Conservation (phyloP, 2,113 vertebrate genomes). For the Cyphomyrus plagiostoma region DNA sequence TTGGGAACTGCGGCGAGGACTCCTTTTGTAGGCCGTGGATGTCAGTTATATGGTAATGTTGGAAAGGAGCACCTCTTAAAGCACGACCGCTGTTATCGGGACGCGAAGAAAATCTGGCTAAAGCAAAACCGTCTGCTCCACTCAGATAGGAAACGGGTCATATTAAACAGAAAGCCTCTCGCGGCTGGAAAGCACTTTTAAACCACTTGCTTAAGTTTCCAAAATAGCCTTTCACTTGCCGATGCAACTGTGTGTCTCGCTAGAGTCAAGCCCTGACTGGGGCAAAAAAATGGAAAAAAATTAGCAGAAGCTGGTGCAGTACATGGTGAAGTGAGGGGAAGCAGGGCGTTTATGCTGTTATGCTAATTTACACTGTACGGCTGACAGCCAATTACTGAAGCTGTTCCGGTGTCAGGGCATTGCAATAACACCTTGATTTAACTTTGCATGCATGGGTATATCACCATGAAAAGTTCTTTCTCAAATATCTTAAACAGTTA, state of each 20-base stretch:
- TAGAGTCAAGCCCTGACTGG: background rate
- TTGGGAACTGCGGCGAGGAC: background rate
- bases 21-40: background rate
- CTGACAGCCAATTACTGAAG: conserved; percentile 6
- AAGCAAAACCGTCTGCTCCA: background rate
- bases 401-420: background rate
- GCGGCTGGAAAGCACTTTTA: background rate
- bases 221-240: background rate
- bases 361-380: background rate
- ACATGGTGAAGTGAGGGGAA: background rate
- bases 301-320: background rate
- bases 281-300: background rate
- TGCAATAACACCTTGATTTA: background rate
- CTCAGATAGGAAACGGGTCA: background rate
- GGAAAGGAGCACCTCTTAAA: background rate
- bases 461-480: background rate
- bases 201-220: background rate
- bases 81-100: background rate
- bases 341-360: background rate
- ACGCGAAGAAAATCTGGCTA: background rate
- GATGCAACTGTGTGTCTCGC: background rate
- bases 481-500: background rate
- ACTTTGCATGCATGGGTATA: background rate
- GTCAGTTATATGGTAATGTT: background rate
- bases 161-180: background rate